Percentiles rank a stretch among this genome's conserved stretches.
Conservation (phyloP, 2,888 invertebrate species). For the Campoplex capitator region DNA sequence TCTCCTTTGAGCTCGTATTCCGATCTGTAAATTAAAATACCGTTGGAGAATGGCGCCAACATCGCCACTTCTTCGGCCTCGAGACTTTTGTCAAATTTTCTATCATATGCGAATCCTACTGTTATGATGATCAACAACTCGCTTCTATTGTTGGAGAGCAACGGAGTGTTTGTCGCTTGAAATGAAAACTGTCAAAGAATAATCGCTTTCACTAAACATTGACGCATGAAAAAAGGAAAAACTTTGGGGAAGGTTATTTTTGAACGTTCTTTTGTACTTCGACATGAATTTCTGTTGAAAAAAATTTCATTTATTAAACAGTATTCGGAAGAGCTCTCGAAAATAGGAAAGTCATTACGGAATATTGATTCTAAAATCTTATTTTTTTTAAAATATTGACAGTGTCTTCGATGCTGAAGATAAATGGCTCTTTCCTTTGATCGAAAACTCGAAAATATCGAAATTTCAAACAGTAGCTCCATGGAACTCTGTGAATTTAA, state of each 20-base stretch:
- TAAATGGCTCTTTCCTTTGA: not conserved
- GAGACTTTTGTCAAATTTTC: conserved; percentile 1
- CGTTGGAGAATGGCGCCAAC: not conserved
- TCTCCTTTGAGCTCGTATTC: not conserved
- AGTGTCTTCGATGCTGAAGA: not conserved
- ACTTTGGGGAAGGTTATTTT: not conserved
- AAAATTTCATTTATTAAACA: not conserved
- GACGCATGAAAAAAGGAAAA: not conserved
- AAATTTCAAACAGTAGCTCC: not conserved
- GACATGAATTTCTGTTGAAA: not conserved
- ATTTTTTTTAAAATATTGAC: not conserved
- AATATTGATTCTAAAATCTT: not conserved
- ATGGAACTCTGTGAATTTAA: not conserved
- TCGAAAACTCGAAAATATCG: not conserved
- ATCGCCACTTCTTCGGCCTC: not conserved
- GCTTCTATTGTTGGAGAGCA: not conserved
- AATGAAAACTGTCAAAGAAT: not conserved
- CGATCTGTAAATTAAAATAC: not conserved
- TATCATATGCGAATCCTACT: not conserved
- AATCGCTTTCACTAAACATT: not conserved
- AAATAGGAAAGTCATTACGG: not conserved
- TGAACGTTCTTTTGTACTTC: not conserved
- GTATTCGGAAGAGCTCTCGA: not conserved
- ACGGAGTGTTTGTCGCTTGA: not conserved
- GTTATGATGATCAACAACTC: not conserved